phyloP scores from a whole-genome alignment of 2,113 vertebrate species.

The Aepyceros melampus region DNA sequence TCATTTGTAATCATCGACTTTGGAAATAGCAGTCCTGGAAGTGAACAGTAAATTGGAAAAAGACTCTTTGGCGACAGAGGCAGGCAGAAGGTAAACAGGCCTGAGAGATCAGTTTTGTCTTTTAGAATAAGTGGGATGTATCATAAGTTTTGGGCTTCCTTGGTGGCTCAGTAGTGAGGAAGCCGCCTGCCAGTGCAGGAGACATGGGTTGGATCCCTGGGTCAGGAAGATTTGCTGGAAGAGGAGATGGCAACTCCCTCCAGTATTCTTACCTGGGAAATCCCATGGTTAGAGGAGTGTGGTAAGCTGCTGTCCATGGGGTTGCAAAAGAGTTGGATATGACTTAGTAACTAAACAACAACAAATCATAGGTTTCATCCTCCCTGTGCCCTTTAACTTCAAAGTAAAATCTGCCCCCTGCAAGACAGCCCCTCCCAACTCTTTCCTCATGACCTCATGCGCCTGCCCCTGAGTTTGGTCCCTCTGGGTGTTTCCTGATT shows the following conservation, averaged over 20 bases:
- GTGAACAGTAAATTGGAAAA: slow-evolving; percentile 78
- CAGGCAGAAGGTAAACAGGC: slow-evolving; percentile 75
- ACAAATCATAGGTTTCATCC: slow-evolving; percentile 70
- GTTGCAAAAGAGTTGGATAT: not conserved
- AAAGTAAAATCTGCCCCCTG: slow-evolving; percentile 42
- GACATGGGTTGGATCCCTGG: not conserved
- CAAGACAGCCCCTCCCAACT: not conserved
- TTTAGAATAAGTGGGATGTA: slow-evolving; percentile 62
- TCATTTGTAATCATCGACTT: slow-evolving; percentile 31
- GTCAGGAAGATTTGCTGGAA: not conserved
- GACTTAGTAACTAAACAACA: not conserved
- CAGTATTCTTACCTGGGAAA: not conserved
- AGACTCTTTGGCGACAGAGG: slow-evolving; percentile 62
- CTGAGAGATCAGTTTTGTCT: slow-evolving; percentile 72
- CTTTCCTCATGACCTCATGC: not conserved
- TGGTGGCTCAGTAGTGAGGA: not conserved
- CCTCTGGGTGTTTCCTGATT: slow-evolving; percentile 69
- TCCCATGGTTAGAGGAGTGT: not conserved
- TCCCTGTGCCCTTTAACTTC: slow-evolving; percentile 65
- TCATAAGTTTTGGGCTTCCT: slow-evolving; percentile 63
- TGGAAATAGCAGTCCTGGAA: slow-evolving; percentile 66
- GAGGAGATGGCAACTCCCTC: not conserved
- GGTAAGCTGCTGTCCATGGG: not conserved
- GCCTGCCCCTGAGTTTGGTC: slow-evolving; percentile 41
- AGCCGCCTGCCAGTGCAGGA: not conserved